Evolutionary conservation across 2,113 vertebrate species (phyloP).

Genomic region (Castor canadensis): DNA sequence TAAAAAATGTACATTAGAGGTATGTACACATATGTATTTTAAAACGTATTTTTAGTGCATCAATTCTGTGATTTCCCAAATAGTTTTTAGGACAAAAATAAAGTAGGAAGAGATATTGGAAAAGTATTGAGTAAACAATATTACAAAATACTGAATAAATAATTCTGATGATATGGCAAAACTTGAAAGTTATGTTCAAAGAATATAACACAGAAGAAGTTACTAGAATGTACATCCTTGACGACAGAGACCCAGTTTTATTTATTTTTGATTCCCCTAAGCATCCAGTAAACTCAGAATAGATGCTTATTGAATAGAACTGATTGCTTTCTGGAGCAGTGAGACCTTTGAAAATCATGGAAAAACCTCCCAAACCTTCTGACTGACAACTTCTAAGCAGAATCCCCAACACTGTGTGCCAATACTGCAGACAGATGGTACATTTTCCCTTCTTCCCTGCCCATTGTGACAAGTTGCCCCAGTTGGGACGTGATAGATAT

Average conservation of each 20-base stretch:
- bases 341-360: not conserved
- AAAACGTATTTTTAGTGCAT: not conserved
- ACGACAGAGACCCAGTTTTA: not conserved
- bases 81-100: constrained; percentile 8
- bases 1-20: not conserved
- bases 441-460: not conserved
- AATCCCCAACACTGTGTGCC: not conserved
- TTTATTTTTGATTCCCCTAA: constrained; percentile 6
- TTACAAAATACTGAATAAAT: not conserved
- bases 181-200: not conserved
- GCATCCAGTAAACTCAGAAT: not conserved
- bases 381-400: not conserved
- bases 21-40: not conserved
- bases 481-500: constrained; percentile 40
- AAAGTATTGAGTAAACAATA: constrained; percentile 28
- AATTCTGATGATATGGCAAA: not conserved
- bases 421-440: not conserved
- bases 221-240: not conserved
- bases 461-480: constrained; percentile 35
- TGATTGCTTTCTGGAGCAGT: not conserved
- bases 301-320: not conserved
- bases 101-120: not conserved
- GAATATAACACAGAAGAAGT: not conserved
- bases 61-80: not conserved
- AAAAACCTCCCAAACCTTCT: not conserved